Base-by-base conservation (phyloP, 2,888 invertebrate species). In the Rhagonycha lutea region DNA sequence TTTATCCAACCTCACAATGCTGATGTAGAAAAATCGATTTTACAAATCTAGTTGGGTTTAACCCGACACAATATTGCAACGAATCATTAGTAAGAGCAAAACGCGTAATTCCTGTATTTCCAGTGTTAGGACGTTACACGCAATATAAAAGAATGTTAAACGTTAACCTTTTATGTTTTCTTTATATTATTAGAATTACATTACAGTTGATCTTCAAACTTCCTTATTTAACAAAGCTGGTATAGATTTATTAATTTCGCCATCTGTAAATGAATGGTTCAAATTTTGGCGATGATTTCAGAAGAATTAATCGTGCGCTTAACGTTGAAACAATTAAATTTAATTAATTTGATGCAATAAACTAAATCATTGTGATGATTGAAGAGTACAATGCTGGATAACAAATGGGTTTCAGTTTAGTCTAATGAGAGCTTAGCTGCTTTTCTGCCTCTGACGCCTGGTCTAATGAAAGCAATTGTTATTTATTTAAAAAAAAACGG, bases 31-130 rank as follows among this genome's bases (percentile, higher is more conserved):
- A 47, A 47, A 47, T 12, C 47, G 47, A 47, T 47, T n/a, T 47
- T n/a, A 7, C 47, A 47, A 47, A 47, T 47, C 47, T 47, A 47
- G n/a, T 47, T 47, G 5, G 47, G n/a, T 47, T 47, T 47, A 47
- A 47, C n/a, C 47, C 47, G 47, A 47, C 47, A n/a, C n/a, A n/a
- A 5, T n/a, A 47, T 47, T 47, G n/a, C 47, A 47, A 5, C n/a
- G 47, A 47, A 14, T 18, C 28, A 68, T 32, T 28, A 72, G 61
- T 10, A 61, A 68, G 23, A 61, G 72, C 24, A 61, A 61, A 72
- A 60, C 68, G 72, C 72, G 72, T 72, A 72, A 72, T 72, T 72
- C 72, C 68, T 72, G 72, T 68, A 61, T 26, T 72, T 72, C 63
- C 63, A 63, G 63, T 63, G 63, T 24, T 24, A 63, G 63, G 14